Evolutionary conservation across 2,888 invertebrate species (phyloP).

Genomic region (Erannis defoliaria): DNA sequence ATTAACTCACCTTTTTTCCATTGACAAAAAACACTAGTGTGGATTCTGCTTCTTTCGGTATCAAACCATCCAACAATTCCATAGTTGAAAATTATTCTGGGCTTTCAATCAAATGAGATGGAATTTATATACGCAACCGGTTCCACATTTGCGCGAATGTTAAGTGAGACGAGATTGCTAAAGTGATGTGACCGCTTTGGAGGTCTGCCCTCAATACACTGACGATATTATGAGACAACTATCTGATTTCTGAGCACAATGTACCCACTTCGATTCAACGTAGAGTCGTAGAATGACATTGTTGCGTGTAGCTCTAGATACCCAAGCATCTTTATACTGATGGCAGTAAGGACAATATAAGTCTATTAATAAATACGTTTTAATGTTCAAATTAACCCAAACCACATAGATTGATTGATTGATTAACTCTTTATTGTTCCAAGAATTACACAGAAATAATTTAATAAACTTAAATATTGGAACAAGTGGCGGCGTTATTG

Average conservation of each 20-base stretch:
- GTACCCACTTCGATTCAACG: background rate
- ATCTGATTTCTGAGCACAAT: conserved; percentile 9
- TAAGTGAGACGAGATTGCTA: conserved; percentile 5
- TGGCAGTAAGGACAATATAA: background rate
- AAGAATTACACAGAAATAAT: too few species aligned
- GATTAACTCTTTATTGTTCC: too few species aligned
- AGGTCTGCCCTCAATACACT: conserved; percentile 47
- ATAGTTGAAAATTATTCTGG: conserved; percentile 14
- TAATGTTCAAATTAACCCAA: too few species aligned
- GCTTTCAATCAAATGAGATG: conserved; percentile 1
- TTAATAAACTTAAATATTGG: too few species aligned
- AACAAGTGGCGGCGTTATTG: too few species aligned
- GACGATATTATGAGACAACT: background rate
- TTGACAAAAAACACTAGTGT: conserved; percentile 87
- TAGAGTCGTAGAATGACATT: background rate
- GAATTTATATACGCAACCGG: conserved; percentile 24
- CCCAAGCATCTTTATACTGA: background rate
- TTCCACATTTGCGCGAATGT: conserved; percentile 25
- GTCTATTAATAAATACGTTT: too few species aligned
- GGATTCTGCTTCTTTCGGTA: conserved; percentile 62
- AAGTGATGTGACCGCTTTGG: conserved; percentile 40
- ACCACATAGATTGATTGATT: too few species aligned
- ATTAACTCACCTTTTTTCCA: conserved; percentile 86
- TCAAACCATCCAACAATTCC: conserved; percentile 49
- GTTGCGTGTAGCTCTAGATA: background rate